A percentile compares a stretch with the other conserved stretches of the same genome.
phyloP scores from a whole-genome alignment of 1,140 invertebrate genomes.

The Drosophila sp. region DNA sequence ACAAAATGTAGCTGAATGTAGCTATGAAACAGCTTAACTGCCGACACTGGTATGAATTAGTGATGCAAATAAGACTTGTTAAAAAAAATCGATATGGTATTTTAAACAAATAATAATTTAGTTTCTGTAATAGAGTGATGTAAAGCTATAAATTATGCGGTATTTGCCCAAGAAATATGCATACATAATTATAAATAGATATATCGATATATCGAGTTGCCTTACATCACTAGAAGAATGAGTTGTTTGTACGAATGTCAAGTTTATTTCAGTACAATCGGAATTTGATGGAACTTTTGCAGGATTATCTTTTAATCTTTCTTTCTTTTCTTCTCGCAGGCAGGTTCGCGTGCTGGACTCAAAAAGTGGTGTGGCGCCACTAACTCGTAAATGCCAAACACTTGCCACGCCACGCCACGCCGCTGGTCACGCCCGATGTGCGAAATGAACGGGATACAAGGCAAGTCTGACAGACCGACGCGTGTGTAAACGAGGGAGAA shows the following conservation, averaged over 20 bases:
- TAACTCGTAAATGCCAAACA: constrained; percentile 65
- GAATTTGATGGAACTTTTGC: neutral
- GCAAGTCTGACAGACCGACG: constrained; percentile 12
- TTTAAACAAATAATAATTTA: too few species aligned
- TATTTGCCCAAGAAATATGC: too few species aligned
- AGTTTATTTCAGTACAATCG: constrained; percentile 10
- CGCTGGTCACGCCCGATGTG: constrained; percentile 44
- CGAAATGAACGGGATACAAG: constrained; percentile 40
- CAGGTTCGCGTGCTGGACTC: neutral
- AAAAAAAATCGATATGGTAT: too few species aligned
- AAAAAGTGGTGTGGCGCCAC: constrained; percentile 38
- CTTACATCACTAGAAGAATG: too few species aligned
- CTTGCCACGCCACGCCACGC: constrained; percentile 50
- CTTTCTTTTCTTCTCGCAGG: constrained; percentile 31
- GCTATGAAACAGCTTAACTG: too few species aligned
- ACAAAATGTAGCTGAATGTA: too few species aligned
- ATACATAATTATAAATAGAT: too few species aligned
- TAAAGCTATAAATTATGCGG: too few species aligned
- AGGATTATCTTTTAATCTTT: constrained; percentile 13
- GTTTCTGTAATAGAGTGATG: too few species aligned
- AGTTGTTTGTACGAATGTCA: neutral
- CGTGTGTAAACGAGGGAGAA: neutral
- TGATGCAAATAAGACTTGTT: too few species aligned
- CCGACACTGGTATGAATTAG: too few species aligned
- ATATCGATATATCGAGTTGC: too few species aligned